These are phyloP conservation scores for Rattus norvegicus DNA, from an alignment of 2,113 vertebrate genomes.

Conservation along the genomic window GRCr8 NC_086033.1:8376001-8376500, in stretches of 20 bases:
- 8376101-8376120: background rate
- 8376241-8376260: background rate
- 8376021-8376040: background rate
- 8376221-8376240: background rate
- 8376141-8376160: background rate
- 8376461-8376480: too few relatives aligned
- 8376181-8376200: background rate
- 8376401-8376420: too few relatives aligned
- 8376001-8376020: background rate
- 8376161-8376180: too few relatives aligned
- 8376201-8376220: background rate
- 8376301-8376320: too few relatives aligned
- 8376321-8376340: too few relatives aligned
- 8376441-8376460: too few relatives aligned
- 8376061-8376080: background rate
- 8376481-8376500: too few relatives aligned
- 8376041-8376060: background rate
- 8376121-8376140: background rate
- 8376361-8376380: too few relatives aligned
- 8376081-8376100: background rate
- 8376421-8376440: too few relatives aligned
- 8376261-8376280: background rate
- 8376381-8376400: too few relatives aligned
- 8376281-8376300: background rate
- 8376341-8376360: too few relatives aligned